Evolutionary conservation across 1,140 invertebrate genomes (phyloP).

Genomic region (Caenorhabditis elegans): DNA sequence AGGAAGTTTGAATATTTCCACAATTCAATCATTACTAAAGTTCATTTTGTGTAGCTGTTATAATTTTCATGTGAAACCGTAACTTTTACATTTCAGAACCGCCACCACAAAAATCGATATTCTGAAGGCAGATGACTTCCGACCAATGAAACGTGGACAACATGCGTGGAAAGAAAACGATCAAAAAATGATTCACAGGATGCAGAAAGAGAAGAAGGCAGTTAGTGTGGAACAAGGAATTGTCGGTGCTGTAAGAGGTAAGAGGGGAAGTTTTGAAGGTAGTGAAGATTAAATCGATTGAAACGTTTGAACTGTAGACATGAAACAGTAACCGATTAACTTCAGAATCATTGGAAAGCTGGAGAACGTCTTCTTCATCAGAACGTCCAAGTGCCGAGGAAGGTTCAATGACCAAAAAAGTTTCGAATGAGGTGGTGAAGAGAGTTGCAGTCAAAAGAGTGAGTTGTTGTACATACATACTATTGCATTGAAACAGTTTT

Average conservation of each 20-base stretch:
- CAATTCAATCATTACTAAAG: too few species aligned
- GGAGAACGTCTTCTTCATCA: neutral
- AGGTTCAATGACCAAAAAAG: too few species aligned
- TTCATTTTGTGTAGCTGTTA: too few species aligned
- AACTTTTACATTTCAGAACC: neutral
- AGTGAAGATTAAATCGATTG: too few species aligned
- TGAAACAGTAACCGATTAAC: neutral
- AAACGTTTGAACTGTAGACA: too few species aligned
- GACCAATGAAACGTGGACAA: neutral
- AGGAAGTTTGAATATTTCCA: too few species aligned
- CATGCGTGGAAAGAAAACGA: neutral
- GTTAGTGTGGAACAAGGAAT: neutral
- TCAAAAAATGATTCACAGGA: neutral
- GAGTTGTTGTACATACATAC: too few species aligned
- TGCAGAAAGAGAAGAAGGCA: neutral
- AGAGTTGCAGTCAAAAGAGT: neutral
- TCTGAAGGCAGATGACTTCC: neutral
- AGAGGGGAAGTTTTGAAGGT: neutral
- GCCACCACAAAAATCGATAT: slow-evolving; percentile 12
- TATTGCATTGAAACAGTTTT: too few species aligned
- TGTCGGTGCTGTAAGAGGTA: neutral
- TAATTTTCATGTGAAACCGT: too few species aligned
- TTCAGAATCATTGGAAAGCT: neutral
- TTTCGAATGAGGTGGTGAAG: neutral
- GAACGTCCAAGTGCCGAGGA: neutral